These are phyloP conservation scores for Nautilus pompilius DNA, from an alignment of 1,140 invertebrate genomes.

Conservation along the genomic window DNA sequence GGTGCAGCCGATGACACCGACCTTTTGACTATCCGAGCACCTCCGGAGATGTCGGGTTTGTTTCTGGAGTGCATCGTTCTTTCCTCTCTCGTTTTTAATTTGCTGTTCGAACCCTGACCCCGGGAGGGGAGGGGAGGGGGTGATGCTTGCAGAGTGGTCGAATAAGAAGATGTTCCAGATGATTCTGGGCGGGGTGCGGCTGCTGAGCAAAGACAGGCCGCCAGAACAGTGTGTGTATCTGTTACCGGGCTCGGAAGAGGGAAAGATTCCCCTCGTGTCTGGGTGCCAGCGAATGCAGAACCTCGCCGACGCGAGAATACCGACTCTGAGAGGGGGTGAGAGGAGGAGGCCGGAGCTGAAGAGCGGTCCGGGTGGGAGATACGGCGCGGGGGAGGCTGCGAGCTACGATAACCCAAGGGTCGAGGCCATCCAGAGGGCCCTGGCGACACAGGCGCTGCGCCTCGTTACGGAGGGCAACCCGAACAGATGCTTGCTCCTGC, in stretches of 20 bases:
- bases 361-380: not conserved
- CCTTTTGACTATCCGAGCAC: too few species aligned
- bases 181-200: not conserved
- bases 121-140: too few species aligned
- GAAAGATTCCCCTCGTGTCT: slow-evolving; percentile 4
- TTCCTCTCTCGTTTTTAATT: too few species aligned
- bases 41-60: too few species aligned
- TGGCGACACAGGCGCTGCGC: not conserved
- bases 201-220: not conserved
- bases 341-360: not conserved
- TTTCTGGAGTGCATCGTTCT: too few species aligned
- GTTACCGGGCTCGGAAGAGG: not conserved
- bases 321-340: not conserved
- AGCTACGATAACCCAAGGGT: not conserved
- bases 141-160: too few species aligned
- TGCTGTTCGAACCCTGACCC: too few species aligned
- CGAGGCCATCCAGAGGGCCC: not conserved
- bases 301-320: slow-evolving; percentile 4
- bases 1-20: not conserved
- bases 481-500: slow-evolving; percentile 3
- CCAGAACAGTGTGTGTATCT: not conserved
- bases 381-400: not conserved
- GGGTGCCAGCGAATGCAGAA: slow-evolving; percentile 11
- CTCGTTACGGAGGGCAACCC: not conserved
- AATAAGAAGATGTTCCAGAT: too few species aligned